Evolutionary conservation across 2,113 vertebrate genomes (phyloP).

Genomic region (Halichoeres trimaculatus): DNA sequence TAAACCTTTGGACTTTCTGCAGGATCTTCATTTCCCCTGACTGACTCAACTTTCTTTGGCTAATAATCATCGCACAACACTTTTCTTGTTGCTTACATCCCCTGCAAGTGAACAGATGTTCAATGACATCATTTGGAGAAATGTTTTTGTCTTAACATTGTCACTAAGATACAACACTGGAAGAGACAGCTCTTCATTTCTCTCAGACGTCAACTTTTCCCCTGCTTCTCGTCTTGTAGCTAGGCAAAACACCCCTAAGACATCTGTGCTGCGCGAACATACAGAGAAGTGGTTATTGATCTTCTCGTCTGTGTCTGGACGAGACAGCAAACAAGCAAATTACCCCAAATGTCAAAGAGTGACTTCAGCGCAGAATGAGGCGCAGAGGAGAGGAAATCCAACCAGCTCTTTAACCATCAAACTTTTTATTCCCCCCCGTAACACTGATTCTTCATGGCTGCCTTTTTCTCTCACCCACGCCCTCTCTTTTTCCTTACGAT

Average conservation of each 20-base stretch:
- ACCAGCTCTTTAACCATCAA: background rate
- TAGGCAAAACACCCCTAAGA: constrained; percentile 6
- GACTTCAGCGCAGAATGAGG: background rate
- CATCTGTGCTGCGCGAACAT: constrained; percentile 17
- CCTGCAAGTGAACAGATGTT: constrained; percentile 50
- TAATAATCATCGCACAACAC: background rate
- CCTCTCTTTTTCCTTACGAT: background rate
- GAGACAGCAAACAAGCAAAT: constrained; percentile 14
- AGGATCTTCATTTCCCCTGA: background rate
- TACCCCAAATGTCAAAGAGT: constrained; percentile 6
- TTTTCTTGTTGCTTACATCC: constrained; percentile 36
- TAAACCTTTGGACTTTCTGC: background rate
- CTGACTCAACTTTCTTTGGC: background rate
- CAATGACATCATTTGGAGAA: constrained; percentile 64
- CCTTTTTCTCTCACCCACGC: constrained; percentile 4
- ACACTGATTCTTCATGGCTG: constrained; percentile 18
- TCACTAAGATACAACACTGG: constrained; percentile 45
- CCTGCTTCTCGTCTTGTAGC: constrained; percentile 10
- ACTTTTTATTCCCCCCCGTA: background rate
- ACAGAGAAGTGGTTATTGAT: constrained; percentile 21
- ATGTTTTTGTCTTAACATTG: constrained; percentile 56
- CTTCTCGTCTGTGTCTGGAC: constrained; percentile 3
- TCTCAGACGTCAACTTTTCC: constrained; percentile 25
- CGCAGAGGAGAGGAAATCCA: background rate
- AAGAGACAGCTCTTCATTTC: constrained; percentile 16